phyloP scores from a whole-genome alignment of 2,888 invertebrate species.

The Pilophorus perplexus region DNA sequence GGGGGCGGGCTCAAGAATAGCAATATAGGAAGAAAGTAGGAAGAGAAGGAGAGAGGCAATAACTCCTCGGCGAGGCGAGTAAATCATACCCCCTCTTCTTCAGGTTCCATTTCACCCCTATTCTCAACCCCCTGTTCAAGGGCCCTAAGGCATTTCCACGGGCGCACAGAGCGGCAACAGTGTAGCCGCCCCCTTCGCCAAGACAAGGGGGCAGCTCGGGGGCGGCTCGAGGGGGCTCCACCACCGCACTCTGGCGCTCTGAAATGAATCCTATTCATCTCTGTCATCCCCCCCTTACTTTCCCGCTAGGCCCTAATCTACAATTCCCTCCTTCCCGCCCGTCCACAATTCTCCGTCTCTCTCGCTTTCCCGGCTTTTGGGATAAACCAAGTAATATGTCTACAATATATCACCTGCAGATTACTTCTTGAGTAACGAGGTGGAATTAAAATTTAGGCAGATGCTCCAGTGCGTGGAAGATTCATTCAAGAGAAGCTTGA shows the following conservation, averaged over 20 bases:
- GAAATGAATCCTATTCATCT: conserved; percentile 48
- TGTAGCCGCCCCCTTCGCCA: conserved; percentile 19
- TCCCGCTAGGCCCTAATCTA: conserved; percentile 40
- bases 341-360: conserved; percentile 1
- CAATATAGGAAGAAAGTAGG: conserved; percentile 40
- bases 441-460: no score
- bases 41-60: conserved; percentile 41
- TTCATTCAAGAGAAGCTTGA: no score
- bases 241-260: conserved; percentile 22
- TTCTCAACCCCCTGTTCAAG: background rate
- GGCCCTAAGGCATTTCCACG: no score
- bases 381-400: conserved; percentile 10
- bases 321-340: conserved; percentile 34
- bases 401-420: conserved; percentile 6
- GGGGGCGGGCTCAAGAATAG: conserved; percentile 41
- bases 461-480: no score
- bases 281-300: conserved; percentile 43
- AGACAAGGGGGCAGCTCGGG: no score
- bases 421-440: background rate
- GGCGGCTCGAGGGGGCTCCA: conserved; percentile 1
- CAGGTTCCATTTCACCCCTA: background rate
- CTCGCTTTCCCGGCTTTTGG: background rate
- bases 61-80: conserved; percentile 41
- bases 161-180: conserved; percentile 30
- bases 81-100: conserved; percentile 45